Conservation (phyloP, 30 jellyfish, hydroid and myxozoan species). For the Kudoa iwatai region DNA sequence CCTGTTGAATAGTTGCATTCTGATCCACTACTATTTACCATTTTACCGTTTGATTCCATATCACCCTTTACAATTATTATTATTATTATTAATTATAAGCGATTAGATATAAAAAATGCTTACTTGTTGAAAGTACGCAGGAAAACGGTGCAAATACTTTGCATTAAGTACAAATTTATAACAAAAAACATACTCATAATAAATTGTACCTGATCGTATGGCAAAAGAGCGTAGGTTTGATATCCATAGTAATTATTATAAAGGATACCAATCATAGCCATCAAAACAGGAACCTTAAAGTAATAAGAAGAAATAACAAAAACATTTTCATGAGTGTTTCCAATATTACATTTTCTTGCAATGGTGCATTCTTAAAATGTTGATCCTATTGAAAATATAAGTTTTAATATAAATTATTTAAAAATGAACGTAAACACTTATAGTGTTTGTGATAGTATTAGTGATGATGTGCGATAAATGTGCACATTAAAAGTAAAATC, state of each 20-base stretch:
- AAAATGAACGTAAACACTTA: too few species aligned
- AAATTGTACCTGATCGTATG: conserved; percentile 28
- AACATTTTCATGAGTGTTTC: background rate
- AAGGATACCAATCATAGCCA: conserved; percentile 1
- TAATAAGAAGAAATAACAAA: background rate
- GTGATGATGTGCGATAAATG: too few species aligned
- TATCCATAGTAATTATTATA: background rate
- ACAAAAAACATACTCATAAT: background rate
- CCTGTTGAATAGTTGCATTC: background rate
- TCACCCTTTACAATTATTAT: conserved; percentile 4
- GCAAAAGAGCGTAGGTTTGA: conserved; percentile 1
- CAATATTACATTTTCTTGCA: conserved; percentile 8
- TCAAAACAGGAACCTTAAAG: conserved; percentile 3
- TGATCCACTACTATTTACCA: conserved; percentile 1
- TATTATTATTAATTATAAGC: background rate
- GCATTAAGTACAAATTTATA: conserved; percentile 1
- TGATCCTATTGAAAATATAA: conserved; percentile 5
- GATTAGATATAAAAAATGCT: background rate
- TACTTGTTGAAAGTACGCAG: conserved; percentile 95
- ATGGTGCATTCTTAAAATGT: conserved; percentile 19
- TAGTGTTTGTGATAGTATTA: too few species aligned
- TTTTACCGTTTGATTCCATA: conserved; percentile 3
- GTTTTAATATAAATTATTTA: too few species aligned
- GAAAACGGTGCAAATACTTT: conserved; percentile 74
- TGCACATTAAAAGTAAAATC: too few species aligned